phyloP scores from a whole-genome alignment of 2,797 vertebrate species.

The Epinephelus awoara region DNA sequence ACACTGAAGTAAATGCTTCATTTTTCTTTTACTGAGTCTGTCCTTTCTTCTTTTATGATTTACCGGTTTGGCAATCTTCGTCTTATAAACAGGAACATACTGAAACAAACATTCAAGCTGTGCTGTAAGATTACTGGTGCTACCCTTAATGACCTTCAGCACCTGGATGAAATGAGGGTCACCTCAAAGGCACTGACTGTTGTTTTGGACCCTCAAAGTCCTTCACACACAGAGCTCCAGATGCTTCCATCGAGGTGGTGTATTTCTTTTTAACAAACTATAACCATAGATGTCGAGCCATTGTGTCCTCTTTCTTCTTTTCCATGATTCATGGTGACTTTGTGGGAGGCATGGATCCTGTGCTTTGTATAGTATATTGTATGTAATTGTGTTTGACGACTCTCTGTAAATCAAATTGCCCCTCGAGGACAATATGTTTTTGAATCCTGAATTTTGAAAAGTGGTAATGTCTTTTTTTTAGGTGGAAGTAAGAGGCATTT shows the following conservation, averaged over 20 bases:
- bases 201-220: background rate
- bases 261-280: background rate
- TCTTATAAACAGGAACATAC: background rate
- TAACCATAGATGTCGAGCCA: background rate
- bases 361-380: background rate
- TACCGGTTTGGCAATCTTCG: background rate
- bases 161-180: slow-evolving; percentile 4
- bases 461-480: background rate
- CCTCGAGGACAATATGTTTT: too few species aligned
- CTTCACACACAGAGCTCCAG: background rate
- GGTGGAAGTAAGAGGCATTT: background rate
- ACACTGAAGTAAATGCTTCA: background rate
- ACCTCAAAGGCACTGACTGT: slow-evolving; percentile 8
- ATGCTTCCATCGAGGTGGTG: background rate
- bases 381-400: background rate
- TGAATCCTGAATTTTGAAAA: background rate
- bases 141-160: background rate
- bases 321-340: background rate
- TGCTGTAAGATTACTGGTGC: background rate
- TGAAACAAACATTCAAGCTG: background rate
- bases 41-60: background rate
- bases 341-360: background rate
- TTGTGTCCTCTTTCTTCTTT: background rate
- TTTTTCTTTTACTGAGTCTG: background rate
- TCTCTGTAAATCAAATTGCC: background rate